Conservation (phyloP, 2,113 vertebrate species). For the Notothenia rossii region DNA sequence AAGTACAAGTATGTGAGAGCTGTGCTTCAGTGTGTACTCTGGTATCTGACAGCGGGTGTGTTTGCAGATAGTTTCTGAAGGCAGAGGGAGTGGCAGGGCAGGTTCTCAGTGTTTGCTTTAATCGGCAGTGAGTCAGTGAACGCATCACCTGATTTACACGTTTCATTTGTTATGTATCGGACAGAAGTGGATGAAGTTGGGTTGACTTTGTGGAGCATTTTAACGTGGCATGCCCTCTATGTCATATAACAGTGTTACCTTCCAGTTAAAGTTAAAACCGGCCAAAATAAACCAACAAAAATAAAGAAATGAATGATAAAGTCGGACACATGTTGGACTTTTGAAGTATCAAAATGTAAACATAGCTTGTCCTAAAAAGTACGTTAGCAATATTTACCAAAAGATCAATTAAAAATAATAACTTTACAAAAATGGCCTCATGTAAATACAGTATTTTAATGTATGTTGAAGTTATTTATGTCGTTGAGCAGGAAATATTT, state of each 20-base stretch:
- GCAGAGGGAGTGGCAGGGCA: slow-evolving; percentile 63
- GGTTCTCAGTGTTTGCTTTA: slow-evolving; percentile 22
- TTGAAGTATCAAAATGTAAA: not conserved
- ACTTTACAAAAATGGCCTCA: not conserved
- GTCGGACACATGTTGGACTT: not conserved
- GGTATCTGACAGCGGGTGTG: not conserved
- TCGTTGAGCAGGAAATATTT: not conserved
- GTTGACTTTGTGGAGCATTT: too few species aligned
- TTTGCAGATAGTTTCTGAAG: not conserved
- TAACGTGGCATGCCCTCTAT: too few species aligned
- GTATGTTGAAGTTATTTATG: not conserved
- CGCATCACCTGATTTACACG: not conserved
- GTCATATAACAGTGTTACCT: too few species aligned
- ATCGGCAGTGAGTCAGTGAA: slow-evolving; percentile 8
- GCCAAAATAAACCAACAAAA: too few species aligned
- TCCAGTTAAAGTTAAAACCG: too few species aligned
- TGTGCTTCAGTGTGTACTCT: too few species aligned
- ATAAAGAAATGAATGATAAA: too few species aligned
- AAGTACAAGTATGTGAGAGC: too few species aligned
- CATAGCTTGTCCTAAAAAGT: not conserved
- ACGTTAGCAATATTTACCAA: too few species aligned
- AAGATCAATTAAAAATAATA: not conserved
- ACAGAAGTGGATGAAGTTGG: not conserved
- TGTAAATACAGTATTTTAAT: too few species aligned
- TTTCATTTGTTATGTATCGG: too few species aligned